phyloP scores from a whole-genome alignment of 2,113 vertebrate genomes.

The Kryptolebias marmoratus region DNA sequence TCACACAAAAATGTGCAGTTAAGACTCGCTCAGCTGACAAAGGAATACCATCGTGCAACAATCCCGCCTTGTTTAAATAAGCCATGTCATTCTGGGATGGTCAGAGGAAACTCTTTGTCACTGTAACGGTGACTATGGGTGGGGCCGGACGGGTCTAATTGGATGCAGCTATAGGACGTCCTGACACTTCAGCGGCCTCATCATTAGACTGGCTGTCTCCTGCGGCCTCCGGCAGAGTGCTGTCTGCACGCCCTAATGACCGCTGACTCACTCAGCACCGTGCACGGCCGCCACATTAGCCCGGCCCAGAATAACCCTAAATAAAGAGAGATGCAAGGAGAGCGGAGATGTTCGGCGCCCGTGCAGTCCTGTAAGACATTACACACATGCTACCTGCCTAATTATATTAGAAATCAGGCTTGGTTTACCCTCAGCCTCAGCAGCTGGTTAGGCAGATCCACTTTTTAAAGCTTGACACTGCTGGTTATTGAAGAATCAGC shows the following conservation, averaged over 20 bases:
- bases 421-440: background rate
- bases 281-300: constrained; percentile 63
- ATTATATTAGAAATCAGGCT: constrained; percentile 4
- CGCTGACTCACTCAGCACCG: constrained; percentile 73
- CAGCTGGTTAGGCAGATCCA: background rate
- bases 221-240: constrained; percentile 69
- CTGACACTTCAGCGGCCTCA: constrained; percentile 57
- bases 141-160: constrained; percentile 35
- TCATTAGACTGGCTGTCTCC: constrained; percentile 77
- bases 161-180: constrained; percentile 55
- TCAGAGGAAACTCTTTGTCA: background rate
- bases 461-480: background rate
- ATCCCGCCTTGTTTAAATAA: no score
- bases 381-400: constrained; percentile 6
- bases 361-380: constrained; percentile 49
- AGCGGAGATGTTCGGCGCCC: constrained; percentile 38
- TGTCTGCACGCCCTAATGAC: constrained; percentile 73
- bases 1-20: background rate
- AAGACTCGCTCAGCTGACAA: constrained; percentile 1
- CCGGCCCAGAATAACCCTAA: constrained; percentile 65
- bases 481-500: background rate
- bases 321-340: constrained; percentile 62
- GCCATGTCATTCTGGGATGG: background rate
- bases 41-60: background rate
- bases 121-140: constrained; percentile 20